These are phyloP conservation scores for Oscheius onirici DNA, from an alignment of 2,888 invertebrate species.

Conservation along the genomic window DNA sequence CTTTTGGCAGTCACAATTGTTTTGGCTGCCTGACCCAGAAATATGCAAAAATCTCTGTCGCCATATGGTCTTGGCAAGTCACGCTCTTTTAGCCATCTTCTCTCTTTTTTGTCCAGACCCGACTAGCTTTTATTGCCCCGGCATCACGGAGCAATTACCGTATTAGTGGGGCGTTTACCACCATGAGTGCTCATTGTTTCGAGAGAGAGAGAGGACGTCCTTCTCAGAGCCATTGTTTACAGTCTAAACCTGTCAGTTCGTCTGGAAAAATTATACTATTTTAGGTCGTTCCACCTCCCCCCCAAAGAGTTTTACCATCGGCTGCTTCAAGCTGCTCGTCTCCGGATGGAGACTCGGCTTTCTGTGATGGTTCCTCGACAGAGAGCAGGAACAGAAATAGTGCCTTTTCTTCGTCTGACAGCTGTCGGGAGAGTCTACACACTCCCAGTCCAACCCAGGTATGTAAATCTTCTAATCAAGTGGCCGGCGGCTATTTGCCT, in stretches of 20 bases:
- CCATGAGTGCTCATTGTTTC: constrained; percentile 3
- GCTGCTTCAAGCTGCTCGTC: constrained; percentile 80
- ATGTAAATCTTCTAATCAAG: constrained; percentile 32
- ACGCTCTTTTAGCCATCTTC: neutral
- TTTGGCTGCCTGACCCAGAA: no score
- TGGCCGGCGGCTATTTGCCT: constrained; percentile 11
- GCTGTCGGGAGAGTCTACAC: constrained; percentile 65
- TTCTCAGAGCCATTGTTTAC: neutral
- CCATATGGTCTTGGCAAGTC: constrained; percentile 14
- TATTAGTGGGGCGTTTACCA: constrained; percentile 9
- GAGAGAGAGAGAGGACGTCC: neutral
- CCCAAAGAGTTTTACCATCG: constrained; percentile 23
- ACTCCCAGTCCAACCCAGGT: constrained; percentile 70
- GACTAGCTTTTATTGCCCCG: constrained; percentile 2
- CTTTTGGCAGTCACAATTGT: no score
- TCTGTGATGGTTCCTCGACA: constrained; percentile 93
- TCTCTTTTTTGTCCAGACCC: constrained; percentile 3
- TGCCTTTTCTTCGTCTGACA: constrained; percentile 63
- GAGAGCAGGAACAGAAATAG: constrained; percentile 59
- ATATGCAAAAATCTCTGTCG: neutral
- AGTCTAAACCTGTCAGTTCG: neutral
- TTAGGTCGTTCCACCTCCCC: neutral
- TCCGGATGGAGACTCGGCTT: constrained; percentile 97
- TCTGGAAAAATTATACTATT: neutral
- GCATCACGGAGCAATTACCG: constrained; percentile 6